These are phyloP conservation scores for Tenrec ecaudatus DNA, from an alignment of 2,113 vertebrate species.

Conservation along the genomic window DNA sequence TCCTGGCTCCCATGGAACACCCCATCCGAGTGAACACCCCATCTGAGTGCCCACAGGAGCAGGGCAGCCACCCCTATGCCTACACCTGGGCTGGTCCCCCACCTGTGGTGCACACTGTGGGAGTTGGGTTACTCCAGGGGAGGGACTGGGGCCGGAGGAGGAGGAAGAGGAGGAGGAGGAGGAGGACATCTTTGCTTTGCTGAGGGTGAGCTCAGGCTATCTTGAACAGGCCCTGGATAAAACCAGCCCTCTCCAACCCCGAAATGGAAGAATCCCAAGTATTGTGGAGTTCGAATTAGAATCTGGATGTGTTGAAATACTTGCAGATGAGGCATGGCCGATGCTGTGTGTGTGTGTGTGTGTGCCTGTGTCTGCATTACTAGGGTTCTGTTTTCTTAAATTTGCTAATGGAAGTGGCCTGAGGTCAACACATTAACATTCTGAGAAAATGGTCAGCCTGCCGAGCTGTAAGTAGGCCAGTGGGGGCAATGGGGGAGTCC, in stretches of 20 bases:
- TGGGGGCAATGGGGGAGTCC: neutral
- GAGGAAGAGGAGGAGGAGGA: neutral
- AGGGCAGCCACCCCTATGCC: neutral
- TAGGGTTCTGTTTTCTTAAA: too few species aligned
- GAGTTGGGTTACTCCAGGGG: neutral
- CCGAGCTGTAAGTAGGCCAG: neutral
- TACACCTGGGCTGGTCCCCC: constrained; percentile 26
- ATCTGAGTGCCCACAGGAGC: too few species aligned
- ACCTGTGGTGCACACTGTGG: constrained; percentile 47
- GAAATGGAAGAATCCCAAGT: neutral
- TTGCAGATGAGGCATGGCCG: neutral
- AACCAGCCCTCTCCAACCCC: neutral
- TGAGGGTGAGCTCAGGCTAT: constrained; percentile 56
- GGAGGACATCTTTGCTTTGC: constrained; percentile 77
- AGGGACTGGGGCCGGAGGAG: too few species aligned
- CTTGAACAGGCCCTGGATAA: constrained; percentile 53
- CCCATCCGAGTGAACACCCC: too few species aligned
- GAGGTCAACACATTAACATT: neutral
- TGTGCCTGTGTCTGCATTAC: too few species aligned
- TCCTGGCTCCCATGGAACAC: neutral
- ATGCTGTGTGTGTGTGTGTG: neutral
- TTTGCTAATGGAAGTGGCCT: neutral
- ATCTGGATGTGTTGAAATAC: constrained; percentile 19
- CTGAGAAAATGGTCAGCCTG: neutral
- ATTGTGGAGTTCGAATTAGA: neutral